Conservation (phyloP, 2,797 vertebrate genomes). For the Bradypodion pumilum region DNA sequence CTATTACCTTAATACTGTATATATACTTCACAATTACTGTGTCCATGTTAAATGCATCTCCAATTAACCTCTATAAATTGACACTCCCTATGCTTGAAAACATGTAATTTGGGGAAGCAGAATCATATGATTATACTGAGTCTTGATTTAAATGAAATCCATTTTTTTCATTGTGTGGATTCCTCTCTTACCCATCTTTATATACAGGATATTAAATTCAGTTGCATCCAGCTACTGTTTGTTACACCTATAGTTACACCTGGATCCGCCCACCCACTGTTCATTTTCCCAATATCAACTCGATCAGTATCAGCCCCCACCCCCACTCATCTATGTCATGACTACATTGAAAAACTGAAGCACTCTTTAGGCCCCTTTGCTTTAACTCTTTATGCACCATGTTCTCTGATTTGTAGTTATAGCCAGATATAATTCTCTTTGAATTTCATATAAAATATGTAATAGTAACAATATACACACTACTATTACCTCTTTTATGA, state of each 20-base stretch:
- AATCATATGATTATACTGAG: no score
- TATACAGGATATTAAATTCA: neutral
- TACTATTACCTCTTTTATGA: neutral
- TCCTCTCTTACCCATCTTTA: neutral
- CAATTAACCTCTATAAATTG: no score
- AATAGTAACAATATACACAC: neutral
- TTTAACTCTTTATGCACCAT: neutral
- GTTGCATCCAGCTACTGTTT: neutral
- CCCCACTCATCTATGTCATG: no score
- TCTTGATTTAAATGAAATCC: no score
- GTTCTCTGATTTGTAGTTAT: neutral
- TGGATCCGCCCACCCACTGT: neutral
- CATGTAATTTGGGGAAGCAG: no score
- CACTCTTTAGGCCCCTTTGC: neutral
- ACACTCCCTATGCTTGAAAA: no score
- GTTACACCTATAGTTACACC: neutral
- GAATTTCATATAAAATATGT: neutral
- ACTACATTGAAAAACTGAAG: neutral
- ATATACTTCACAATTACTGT: no score
- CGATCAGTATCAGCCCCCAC: neutral
- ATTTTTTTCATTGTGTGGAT: neutral
- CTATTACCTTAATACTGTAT: no score
- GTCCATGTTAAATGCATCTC: no score
- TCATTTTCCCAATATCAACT: neutral
- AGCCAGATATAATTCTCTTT: neutral